Base-by-base conservation (phyloP, 2,888 invertebrate genomes). In the Geophilus truncorum region DNA sequence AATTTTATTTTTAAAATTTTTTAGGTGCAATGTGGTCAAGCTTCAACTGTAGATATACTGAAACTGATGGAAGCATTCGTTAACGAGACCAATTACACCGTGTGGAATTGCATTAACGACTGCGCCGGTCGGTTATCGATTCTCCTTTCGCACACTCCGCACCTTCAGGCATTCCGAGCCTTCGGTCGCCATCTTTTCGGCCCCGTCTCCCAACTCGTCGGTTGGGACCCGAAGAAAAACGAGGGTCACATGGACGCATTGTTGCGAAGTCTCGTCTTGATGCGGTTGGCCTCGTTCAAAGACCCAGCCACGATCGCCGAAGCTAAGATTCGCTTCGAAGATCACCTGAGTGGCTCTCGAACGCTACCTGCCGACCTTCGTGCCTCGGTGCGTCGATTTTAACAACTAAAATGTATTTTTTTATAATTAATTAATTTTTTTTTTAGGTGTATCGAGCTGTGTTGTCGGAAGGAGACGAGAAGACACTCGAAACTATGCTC, bases 51-150 rank as follows among this genome's bases (percentile, higher is more conserved):
- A 0, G 88, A 94, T 86, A 92, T 93, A 0, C 88, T 98, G 80
- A 92, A 93, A 85, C 89, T 97, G n/a, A 92, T 96, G 85, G 91
- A 92, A 84, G 94, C 96, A 0, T 96, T 93, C 86, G 90, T 91
- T 83, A 91, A 93, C 84, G 97, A 98, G 87, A 92, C 92, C 45
- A 94, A 97, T 87, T 98, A 93, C 88, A 96, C 96, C 0, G 97
- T 97, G 0, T 98, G 97, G 97, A 93, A 92, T 7, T 92, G 93
- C 0, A 92, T 96, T 83, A 91, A 91, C 62, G 93, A 92, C 86
- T 93, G 93, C 84, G 88, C 97, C 80, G 90, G 91, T n/a, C 93
- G 92, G 86, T 89, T 97, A 80, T 91, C 91, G 81, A 90, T 91
- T 76, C 88, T 97, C 32, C 89, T 96, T 82, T 93, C 94, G 2